Base-by-base conservation (phyloP, 2,113 vertebrate genomes). In the Silurus asotus region DNA sequence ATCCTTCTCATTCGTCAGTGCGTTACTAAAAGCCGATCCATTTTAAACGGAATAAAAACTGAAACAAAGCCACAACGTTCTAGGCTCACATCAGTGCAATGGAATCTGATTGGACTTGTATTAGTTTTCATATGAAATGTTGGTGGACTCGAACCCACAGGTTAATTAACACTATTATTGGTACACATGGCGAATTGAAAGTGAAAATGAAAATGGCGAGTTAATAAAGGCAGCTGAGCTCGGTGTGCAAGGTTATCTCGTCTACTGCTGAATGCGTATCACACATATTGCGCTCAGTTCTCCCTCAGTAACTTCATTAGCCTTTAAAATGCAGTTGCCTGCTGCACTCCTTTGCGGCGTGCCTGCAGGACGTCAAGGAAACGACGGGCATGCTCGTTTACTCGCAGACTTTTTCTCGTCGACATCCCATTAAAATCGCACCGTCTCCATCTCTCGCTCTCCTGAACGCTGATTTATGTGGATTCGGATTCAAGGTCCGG, bases 271-370 rank as follows among this genome's bases (percentile, higher is more conserved):
- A 67, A 82, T 45, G 67, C 53, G 14, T 75, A 59, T 62, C 53
- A 49, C 81, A 83, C 56, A 84, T 56, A 84, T 72, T 74, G 67
- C 67, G 48, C 55, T 72, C 45, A 72, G 55, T 80, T 80, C 70
- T 77, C 51, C 58, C 58, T 80, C 37, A 69, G 79, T 88, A 85
- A 85, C 79, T 88, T 88, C 86, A 86, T 86, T 83, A 89, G 67
- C 88, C 81, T 89, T 81, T 88, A 80, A 85, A 87, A 88, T 86
- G 81, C 58, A 79, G 79, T 55, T 61, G 64, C 77, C 74, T 85
- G 48, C 56, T 51, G 49, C 61, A 77, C 70, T 78, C 80, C 77
- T 72, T 83, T 37, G 37, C 55, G 10, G 62, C 53, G 65, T 74
- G 83, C 79, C 37, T 67, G 58, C 65, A 56, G 59, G 74, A 86